Evolutionary conservation across 2,797 vertebrate genomes (phyloP).

Genomic region (Labroides dimidiatus): DNA sequence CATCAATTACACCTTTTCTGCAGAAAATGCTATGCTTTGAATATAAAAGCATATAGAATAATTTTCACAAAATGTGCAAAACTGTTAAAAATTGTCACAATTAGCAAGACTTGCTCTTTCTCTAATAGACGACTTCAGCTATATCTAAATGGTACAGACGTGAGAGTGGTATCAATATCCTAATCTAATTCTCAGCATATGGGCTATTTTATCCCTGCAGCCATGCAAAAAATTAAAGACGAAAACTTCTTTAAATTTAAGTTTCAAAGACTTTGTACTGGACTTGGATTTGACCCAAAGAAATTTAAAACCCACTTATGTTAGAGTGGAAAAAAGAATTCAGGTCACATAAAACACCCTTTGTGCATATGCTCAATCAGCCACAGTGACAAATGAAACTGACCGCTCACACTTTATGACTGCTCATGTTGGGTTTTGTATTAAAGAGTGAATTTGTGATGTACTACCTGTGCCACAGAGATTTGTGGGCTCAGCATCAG

Average conservation of each 20-base stretch:
- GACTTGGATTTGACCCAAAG: background rate
- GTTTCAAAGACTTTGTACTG: background rate
- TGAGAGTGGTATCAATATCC: background rate
- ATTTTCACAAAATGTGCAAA: background rate
- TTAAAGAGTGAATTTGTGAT: background rate
- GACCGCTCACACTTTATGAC: background rate
- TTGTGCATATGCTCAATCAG: background rate
- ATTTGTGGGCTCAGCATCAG: slow-evolving; percentile 91
- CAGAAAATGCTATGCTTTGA: background rate
- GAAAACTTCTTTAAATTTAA: background rate
- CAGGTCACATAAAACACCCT: background rate
- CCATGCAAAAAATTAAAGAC: background rate
- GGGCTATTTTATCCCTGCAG: background rate
- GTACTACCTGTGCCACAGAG: slow-evolving; percentile 90
- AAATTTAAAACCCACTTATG: background rate
- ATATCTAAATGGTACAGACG: background rate
- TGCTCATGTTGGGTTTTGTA: background rate
- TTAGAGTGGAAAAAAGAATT: background rate
- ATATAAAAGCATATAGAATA: too few relatives aligned
- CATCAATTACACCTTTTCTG: too few relatives aligned
- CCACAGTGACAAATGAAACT: background rate
- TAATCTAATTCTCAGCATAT: background rate
- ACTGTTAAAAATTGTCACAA: too few relatives aligned
- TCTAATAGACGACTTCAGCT: background rate
- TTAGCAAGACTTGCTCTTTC: background rate